Percentiles rank a stretch among this genome's conserved stretches.
Conservation (phyloP, 2,888 invertebrate genomes). For the Dryadula phaetusa region DNA sequence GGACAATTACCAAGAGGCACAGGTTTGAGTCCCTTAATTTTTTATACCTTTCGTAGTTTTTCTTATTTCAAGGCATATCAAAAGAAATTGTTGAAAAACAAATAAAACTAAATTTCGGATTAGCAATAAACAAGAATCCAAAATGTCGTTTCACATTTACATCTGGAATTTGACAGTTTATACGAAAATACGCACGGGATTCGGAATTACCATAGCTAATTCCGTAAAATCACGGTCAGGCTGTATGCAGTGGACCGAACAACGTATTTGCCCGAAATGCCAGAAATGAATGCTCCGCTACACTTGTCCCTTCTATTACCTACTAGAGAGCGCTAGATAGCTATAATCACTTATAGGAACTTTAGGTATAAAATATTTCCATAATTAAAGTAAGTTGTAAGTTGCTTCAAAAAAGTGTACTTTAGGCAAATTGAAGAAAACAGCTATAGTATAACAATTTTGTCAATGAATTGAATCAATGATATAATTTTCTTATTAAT, state of each 20-base stretch:
- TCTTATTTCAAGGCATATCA: too few species aligned
- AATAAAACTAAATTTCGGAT: neutral
- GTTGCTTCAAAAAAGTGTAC: too few species aligned
- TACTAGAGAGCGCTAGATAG: neutral
- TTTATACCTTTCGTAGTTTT: too few species aligned
- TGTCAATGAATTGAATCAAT: too few species aligned
- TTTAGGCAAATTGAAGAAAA: too few species aligned
- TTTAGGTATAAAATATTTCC: too few species aligned
- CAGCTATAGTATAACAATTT: too few species aligned
- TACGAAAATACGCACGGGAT: conserved; percentile 24
- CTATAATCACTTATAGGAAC: neutral
- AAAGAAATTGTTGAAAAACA: too few species aligned
- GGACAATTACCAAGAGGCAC: too few species aligned
- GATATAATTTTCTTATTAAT: too few species aligned
- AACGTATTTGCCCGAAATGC: conserved; percentile 16
- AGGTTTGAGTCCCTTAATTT: too few species aligned
- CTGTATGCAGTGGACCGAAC: conserved; percentile 20
- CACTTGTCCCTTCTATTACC: conserved; percentile 14
- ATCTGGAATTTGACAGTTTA: conserved; percentile 10
- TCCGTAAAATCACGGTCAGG: conserved; percentile 27
- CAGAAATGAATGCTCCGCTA: conserved; percentile 31
- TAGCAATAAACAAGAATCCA: neutral
- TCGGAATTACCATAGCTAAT: conserved; percentile 26
- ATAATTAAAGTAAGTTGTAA: too few species aligned
- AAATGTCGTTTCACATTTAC: neutral